A percentile compares a stretch with the other conserved stretches of the same genome.
Evolutionary conservation across 2,797 vertebrate species (phyloP).

Genomic region (Botia almorhae): DNA sequence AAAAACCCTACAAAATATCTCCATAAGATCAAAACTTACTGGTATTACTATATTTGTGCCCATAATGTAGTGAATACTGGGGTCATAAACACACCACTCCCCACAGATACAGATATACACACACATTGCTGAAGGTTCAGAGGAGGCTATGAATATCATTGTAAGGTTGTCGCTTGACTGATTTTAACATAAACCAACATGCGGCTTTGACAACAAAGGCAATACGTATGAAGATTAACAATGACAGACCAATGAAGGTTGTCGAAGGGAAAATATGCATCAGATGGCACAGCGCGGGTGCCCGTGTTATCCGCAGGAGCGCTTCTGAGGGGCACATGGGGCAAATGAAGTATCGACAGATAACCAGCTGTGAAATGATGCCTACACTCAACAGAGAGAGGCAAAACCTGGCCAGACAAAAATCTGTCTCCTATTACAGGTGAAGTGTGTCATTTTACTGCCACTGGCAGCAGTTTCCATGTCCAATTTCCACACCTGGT

Average conservation of each 20-base stretch:
- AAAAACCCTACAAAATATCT: too few species aligned
- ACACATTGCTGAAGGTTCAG: not conserved
- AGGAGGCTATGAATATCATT: conserved; percentile 56
- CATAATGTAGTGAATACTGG: too few species aligned
- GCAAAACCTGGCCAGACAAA: not conserved
- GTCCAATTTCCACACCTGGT: not conserved
- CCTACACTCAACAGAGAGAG: conserved; percentile 2
- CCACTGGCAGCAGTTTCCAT: not conserved
- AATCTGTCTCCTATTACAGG: not conserved
- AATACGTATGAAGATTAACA: conserved; percentile 52
- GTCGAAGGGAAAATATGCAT: conserved; percentile 23
- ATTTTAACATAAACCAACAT: conserved; percentile 29
- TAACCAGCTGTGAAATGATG: conserved; percentile 18
- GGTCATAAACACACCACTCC: not conserved
- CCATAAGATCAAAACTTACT: too few species aligned
- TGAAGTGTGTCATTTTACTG: conserved; percentile 6
- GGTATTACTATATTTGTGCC: too few species aligned
- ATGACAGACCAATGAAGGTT: conserved; percentile 36
- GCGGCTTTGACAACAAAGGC: conserved; percentile 32
- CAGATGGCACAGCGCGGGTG: conserved; percentile 1
- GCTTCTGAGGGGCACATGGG: not conserved
- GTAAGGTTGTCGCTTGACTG: conserved; percentile 41
- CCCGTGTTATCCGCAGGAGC: not conserved
- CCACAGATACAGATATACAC: not conserved
- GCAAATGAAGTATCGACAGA: conserved; percentile 30